Evolutionary conservation across 2,113 vertebrate species (phyloP), one percentile per base, ranked within the genome.

Genomic region (Nothoprocta pentlandii): DNA sequence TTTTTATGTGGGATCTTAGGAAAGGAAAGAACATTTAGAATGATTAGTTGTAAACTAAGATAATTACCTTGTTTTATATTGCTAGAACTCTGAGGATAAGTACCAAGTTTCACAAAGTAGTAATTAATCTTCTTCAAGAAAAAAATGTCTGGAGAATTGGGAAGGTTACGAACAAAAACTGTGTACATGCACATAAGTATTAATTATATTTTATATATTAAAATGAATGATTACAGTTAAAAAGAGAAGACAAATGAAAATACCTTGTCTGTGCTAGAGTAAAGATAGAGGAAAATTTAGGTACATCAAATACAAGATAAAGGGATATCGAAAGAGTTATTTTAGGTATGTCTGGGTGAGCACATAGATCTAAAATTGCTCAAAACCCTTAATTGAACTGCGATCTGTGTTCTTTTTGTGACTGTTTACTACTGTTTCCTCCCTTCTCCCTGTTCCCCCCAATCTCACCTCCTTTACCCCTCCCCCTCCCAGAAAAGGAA

Each of bases 401-500:
- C 66, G 53, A 61, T 73, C 30, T 96, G 77, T 61, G 28, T 80
- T 96, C 46, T 88, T 78, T 39, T 87, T 92, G 70, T 84, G 46
- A 69, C 16, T 80, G 28, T 85, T 82, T 87, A 67, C 30, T 58
- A 71, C 34, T 74, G 16, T 6, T 42, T 12, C 44, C 71, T 47
- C 9, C 36, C 44, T 13, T 30, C 16, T 8, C 12, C 21, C 32
- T 49, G 19, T 49, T 21, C 47, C 47, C 47, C 47, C 47, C 20
- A 49, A 49, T 49, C 47, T 22, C 47, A 22, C 26, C 13, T 16
- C 53, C 53, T 15, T 32, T 14, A 28, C 3, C 21, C 22, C 36
- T 7, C 39, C 80, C 47, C 47, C 47, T 49, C 47, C 47, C 47
- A 64, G 77, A 6, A 80, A 26, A 5, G 23, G 20, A 75, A 91